These are phyloP conservation scores for Psittacula cyanocephala DNA, from an alignment of 2,113 vertebrate genomes.

Conservation along the genomic window DNA sequence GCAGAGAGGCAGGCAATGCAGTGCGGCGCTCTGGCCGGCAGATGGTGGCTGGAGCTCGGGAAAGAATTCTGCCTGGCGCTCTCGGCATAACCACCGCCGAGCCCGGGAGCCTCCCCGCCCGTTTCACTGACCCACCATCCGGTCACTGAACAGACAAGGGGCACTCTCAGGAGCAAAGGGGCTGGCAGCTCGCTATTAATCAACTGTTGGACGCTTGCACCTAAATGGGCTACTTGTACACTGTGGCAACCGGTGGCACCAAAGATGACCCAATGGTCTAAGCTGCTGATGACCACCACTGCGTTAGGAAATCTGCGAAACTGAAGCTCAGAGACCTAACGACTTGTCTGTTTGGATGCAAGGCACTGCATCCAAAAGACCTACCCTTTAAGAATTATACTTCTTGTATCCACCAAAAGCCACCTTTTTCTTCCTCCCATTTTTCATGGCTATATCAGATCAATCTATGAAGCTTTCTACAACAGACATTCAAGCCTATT, in stretches of 20 bases:
- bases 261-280: background rate
- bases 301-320: background rate
- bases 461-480: background rate
- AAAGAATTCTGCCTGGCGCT: background rate
- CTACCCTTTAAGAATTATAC: background rate
- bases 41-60: slow-evolving; percentile 34
- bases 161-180: background rate
- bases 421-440: background rate
- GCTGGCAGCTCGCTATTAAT: accelerated
- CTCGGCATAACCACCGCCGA: background rate
- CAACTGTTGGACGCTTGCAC: background rate
- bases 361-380: background rate
- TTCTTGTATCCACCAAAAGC: background rate
- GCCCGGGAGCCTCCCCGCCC: background rate
- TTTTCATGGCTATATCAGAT: background rate
- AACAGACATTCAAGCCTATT: background rate
- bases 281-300: background rate
- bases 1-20: background rate
- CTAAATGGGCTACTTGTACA: background rate
- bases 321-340: background rate
- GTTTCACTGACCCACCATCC: accelerated
- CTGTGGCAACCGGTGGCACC: background rate
- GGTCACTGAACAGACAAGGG: background rate
- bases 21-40: background rate
- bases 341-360: background rate